Conservation (phyloP, 2,797 vertebrate genomes). For the Gymnodraco acuticeps region DNA sequence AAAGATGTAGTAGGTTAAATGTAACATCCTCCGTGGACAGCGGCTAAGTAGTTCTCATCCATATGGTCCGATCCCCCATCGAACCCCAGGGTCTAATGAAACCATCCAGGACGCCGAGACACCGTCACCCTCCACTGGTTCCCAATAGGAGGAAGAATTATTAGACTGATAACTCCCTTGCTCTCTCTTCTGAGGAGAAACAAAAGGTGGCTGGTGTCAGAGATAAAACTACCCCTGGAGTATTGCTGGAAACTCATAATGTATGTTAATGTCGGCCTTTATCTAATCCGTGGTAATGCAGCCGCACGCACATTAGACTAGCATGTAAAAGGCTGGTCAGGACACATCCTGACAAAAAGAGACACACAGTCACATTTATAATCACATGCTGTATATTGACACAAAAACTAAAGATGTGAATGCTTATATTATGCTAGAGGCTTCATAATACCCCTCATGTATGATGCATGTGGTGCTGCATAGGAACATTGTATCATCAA, state of each 20-base stretch:
- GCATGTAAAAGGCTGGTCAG: slow-evolving; percentile 27
- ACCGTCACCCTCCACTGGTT: slow-evolving; percentile 59
- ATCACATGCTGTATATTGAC: slow-evolving; percentile 2
- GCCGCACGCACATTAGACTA: slow-evolving; percentile 26
- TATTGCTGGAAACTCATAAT: slow-evolving; percentile 44
- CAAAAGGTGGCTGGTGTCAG: slow-evolving; percentile 66
- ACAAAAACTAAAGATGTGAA: slow-evolving; percentile 4
- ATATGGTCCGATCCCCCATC: slow-evolving; percentile 27
- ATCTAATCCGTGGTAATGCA: slow-evolving; percentile 47
- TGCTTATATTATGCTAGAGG: slow-evolving; percentile 5
- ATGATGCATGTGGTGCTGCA: not conserved
- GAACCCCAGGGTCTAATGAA: slow-evolving; percentile 61
- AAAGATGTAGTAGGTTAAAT: slow-evolving; percentile 59
- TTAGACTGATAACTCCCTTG: slow-evolving; percentile 57
- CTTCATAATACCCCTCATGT: not conserved
- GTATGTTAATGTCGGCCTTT: slow-evolving; percentile 31
- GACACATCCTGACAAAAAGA: slow-evolving; percentile 14
- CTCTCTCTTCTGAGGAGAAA: slow-evolving; percentile 58
- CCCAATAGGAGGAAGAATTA: slow-evolving; percentile 62
- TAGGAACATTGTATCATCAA: not conserved
- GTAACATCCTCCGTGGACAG: slow-evolving; percentile 50
- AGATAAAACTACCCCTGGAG: slow-evolving; percentile 63
- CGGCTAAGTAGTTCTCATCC: slow-evolving; percentile 51
- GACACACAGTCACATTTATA: slow-evolving; percentile 4
- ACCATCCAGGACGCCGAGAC: slow-evolving; percentile 55